Base-by-base conservation (phyloP, 2,113 vertebrate species). In the Percina caprodes region DNA sequence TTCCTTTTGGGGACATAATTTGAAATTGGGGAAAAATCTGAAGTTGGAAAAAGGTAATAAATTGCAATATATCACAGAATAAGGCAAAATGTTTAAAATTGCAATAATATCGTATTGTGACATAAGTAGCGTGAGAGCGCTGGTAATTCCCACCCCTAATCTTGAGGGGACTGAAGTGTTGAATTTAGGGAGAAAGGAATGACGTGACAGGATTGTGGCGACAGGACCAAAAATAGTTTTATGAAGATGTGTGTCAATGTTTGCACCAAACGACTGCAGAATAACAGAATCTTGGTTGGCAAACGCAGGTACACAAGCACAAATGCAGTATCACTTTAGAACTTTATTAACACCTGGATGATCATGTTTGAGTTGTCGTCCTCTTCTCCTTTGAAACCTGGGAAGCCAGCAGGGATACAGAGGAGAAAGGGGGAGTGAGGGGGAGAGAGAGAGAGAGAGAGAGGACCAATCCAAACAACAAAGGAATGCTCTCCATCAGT, bases 401-500 rank as follows among this genome's bases (percentile, higher is more conserved):
- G 84, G 86, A 88, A 89, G 74, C 87, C 85, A 72, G 42, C 81
- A 39, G 84, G 80, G 69, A 85, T 74, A 68, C 13, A 66, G 55
- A 23, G 52, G 48, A 66, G 52, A n/a, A 61, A 51, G 72, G 56
- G 3, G 26, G 30, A 4, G 30, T 3, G 30, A 4, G 30, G 72
- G 60, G 39, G 65, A 61, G 61, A 11, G 19, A 55, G 75, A 68
- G 68, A 62, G 33, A 59, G 65, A 61, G 72, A 33, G 39, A 80
- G 72, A 67, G 74, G 70, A 83, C 79, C 84, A 84, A 83, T 74
- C 39, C 69, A 88, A 83, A 88, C 91, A 89, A 87, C 83, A 75
- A 39, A 81, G 82, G 88, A 92, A 92, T 91, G 86, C 77, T 82
- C 72, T 82, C 61, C 73, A 69, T 93, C 86, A 82, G 68, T 71